phyloP scores from a whole-genome alignment of 2,113 vertebrate species.

The Brachyhypopomus occidentalis region DNA sequence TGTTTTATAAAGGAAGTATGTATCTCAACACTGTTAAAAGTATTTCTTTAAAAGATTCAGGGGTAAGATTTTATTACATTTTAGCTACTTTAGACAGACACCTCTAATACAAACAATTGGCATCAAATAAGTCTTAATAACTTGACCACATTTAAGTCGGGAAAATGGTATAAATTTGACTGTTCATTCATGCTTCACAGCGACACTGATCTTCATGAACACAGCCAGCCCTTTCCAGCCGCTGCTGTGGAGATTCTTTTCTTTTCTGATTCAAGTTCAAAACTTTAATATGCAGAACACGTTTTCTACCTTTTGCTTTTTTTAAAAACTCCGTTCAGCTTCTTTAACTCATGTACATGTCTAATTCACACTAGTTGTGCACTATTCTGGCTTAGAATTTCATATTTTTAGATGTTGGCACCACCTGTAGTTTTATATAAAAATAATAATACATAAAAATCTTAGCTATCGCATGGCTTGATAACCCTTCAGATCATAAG shows the following conservation, averaged over 20 bases:
- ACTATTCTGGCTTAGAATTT: constrained; percentile 61
- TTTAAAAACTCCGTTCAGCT: constrained; percentile 29
- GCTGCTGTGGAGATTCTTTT: background rate
- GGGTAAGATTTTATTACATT: too few relatives aligned
- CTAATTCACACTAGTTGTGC: constrained; percentile 54
- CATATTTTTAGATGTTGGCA: constrained; percentile 66
- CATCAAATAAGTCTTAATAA: too few relatives aligned
- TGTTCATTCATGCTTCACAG: background rate
- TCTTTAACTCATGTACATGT: constrained; percentile 1
- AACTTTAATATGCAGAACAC: too few relatives aligned
- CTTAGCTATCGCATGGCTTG: background rate
- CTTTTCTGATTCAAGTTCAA: background rate
- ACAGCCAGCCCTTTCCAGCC: background rate
- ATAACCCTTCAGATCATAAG: background rate
- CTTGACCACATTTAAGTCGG: too few relatives aligned
- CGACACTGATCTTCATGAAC: too few relatives aligned
- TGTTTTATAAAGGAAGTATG: too few relatives aligned
- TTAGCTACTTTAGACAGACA: too few relatives aligned
- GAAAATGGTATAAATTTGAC: too few relatives aligned
- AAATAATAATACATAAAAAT: constrained; percentile 47
- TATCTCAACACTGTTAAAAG: too few relatives aligned
- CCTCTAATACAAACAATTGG: too few relatives aligned
- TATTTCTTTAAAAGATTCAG: too few relatives aligned
- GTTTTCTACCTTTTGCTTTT: too few relatives aligned
- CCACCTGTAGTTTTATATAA: constrained; percentile 63